These are phyloP conservation scores for Tauraco erythrolophus DNA, from an alignment of 2,113 vertebrate species.

Conservation along the genomic window DNA sequence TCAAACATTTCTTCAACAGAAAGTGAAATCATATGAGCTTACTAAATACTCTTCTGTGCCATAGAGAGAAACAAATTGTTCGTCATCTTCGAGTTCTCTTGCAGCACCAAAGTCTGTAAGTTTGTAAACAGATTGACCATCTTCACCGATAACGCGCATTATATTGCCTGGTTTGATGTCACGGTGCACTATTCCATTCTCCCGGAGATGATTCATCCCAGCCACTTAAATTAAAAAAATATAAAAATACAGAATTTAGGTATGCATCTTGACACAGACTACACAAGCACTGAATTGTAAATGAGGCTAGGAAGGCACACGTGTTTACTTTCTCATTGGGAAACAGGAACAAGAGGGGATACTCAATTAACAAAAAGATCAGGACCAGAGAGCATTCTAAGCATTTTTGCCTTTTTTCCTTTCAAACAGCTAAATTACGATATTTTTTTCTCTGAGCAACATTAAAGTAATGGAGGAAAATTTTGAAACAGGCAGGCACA, in stretches of 20 bases:
- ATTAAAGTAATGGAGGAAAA: not conserved
- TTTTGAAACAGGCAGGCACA: not conserved
- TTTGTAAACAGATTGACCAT: conserved; percentile 95
- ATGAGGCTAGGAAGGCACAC: not conserved
- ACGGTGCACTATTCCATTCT: conserved; percentile 96
- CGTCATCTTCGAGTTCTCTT: conserved; percentile 94
- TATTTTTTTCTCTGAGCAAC: not conserved
- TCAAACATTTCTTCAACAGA: not conserved
- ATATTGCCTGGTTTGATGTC: conserved; percentile 99
- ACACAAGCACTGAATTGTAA: not conserved
- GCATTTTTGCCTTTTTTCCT: not conserved
- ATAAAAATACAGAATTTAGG: not conserved
- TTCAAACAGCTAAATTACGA: not conserved
- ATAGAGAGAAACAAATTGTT: conserved; percentile 98
- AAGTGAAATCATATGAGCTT: conserved; percentile 51
- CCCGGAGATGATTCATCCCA: conserved; percentile 98
- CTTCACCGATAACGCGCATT: conserved; percentile 96
- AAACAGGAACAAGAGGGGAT: not conserved
- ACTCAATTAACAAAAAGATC: not conserved
- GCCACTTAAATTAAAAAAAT: conserved; percentile 82
- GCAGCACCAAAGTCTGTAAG: conserved; percentile 98
- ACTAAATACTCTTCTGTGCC: conserved; percentile 99
- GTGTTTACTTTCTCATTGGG: not conserved
- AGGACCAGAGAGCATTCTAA: not conserved
- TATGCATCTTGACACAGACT: not conserved